Evolutionary conservation across 1,140 invertebrate species (phyloP).

Genomic region (Araneus ventricosus): DNA sequence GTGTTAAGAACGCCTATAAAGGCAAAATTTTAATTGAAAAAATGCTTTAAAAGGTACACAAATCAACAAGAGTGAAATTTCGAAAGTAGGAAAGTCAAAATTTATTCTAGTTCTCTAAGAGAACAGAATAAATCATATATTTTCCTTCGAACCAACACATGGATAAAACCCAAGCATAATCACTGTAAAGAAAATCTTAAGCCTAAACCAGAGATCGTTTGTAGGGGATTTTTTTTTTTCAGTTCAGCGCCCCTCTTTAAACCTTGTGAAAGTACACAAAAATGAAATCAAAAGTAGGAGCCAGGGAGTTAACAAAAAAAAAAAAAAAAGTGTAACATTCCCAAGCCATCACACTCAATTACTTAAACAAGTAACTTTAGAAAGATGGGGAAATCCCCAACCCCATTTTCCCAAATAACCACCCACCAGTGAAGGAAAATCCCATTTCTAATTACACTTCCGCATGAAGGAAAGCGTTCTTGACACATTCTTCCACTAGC

Average conservation of each 20-base stretch:
- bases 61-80: too few relatives aligned
- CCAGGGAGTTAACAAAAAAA: not conserved
- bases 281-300: not conserved
- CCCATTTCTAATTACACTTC: constrained; percentile 48
- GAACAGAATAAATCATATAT: too few relatives aligned
- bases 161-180: not conserved
- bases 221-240: not conserved
- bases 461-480: constrained; percentile 21
- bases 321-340: not conserved
- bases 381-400: not conserved
- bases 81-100: not conserved
- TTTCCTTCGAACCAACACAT: not conserved
- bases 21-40: too few relatives aligned
- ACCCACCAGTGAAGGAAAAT: not conserved
- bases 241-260: not conserved
- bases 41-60: too few relatives aligned
- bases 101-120: not conserved
- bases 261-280: not conserved
- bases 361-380: constrained; percentile 13
- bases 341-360: constrained; percentile 42
- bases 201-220: not conserved
- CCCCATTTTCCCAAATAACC: not conserved
- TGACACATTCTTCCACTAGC: not conserved
- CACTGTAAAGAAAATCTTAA: not conserved
- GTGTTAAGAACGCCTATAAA: too few relatives aligned